Conservation (phyloP, 2,113 vertebrate species). For the Cavia aperea region DNA sequence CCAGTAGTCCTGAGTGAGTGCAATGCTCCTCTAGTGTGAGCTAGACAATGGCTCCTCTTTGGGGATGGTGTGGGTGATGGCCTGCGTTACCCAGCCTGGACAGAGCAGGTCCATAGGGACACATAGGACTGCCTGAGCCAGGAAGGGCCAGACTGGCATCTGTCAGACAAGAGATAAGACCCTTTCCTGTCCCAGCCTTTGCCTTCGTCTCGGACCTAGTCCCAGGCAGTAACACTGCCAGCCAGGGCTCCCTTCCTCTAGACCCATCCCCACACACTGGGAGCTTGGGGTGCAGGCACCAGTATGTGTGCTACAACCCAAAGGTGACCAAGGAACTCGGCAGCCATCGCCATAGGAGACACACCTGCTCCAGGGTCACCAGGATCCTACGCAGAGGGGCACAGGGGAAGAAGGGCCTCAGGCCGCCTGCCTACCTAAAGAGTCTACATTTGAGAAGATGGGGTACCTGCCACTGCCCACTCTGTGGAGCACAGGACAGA, state of each 20-base stretch:
- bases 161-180: neutral
- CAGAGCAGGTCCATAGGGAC: neutral
- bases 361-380: neutral
- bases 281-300: accelerated
- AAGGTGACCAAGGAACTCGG: neutral
- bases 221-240: too few relatives aligned
- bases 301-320: accelerated
- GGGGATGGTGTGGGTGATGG: neutral
- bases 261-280: neutral
- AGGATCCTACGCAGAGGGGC: neutral
- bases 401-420: too few relatives aligned
- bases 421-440: neutral
- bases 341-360: neutral
- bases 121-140: neutral
- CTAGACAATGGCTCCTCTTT: neutral
- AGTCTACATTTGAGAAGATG: neutral
- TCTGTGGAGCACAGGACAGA: accelerated
- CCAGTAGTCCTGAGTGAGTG: neutral
- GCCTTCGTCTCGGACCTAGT: neutral
- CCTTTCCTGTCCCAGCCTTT: neutral
- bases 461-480: accelerated
- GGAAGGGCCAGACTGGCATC: neutral
- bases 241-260: neutral
- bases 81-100: neutral
- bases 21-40: neutral